These are phyloP conservation scores for Morbakka virulenta DNA, from an alignment of 30 jellyfish, hydroid and myxozoan species.

Conservation along the genomic window DNA sequence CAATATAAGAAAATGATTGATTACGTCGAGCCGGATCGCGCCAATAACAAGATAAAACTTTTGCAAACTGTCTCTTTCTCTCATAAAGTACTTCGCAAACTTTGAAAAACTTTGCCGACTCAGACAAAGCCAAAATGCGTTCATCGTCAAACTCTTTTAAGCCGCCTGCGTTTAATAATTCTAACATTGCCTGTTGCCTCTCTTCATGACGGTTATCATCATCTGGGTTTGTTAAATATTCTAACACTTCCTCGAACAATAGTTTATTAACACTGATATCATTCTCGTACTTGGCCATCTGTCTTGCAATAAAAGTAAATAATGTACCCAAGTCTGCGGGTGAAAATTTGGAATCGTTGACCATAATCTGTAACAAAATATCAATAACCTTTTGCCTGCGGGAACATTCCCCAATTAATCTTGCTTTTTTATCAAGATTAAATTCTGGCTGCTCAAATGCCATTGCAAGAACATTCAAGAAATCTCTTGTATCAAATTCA, in stretches of 20 bases:
- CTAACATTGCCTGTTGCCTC: slow-evolving; percentile 95
- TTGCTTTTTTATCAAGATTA: slow-evolving; percentile 36
- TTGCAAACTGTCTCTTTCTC: slow-evolving; percentile 63
- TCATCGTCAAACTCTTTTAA: slow-evolving; percentile 81
- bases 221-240: slow-evolving; percentile 85
- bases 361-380: slow-evolving; percentile 87
- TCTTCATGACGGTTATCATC: slow-evolving; percentile 97
- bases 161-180: slow-evolving; percentile 93
- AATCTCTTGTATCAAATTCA: slow-evolving; percentile 90
- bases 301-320: slow-evolving; percentile 96
- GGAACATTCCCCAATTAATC: slow-evolving; percentile 63
- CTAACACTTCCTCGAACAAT: slow-evolving; percentile 91
- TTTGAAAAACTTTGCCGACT: slow-evolving; percentile 90
- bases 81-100: slow-evolving; percentile 90
- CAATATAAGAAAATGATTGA: slow-evolving; percentile 69
- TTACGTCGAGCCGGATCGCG: slow-evolving; percentile 81
- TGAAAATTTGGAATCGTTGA: slow-evolving; percentile 70
- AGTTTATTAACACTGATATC: slow-evolving; percentile 83
- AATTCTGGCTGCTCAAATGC: slow-evolving; percentile 98
- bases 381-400: slow-evolving; percentile 91
- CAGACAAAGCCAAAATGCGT: slow-evolving; percentile 81
- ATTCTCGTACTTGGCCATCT: slow-evolving; percentile 87
- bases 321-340: slow-evolving; percentile 96
- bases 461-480: slow-evolving; percentile 82
- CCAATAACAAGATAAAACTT: slow-evolving; percentile 86